These are phyloP conservation scores for Crotophaga sulcirostris DNA, from an alignment of 2,113 vertebrate genomes.

Conservation along the genomic window DNA sequence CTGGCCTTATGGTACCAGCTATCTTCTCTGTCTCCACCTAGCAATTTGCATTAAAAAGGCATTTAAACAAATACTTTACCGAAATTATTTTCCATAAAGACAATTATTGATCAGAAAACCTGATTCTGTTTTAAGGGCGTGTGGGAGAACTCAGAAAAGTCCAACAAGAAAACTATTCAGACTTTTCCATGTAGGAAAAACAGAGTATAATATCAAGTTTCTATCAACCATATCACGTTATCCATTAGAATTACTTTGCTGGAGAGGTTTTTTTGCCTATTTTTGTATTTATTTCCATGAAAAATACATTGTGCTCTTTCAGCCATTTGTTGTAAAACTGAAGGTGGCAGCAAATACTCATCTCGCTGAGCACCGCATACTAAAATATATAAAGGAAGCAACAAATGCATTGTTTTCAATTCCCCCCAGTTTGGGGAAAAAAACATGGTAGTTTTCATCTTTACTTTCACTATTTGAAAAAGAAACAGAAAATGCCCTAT, in stretches of 20 bases:
- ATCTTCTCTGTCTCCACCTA: not conserved
- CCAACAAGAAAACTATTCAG: not conserved
- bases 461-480: not conserved
- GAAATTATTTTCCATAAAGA: not conserved
- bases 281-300: not conserved
- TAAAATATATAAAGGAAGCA: not conserved
- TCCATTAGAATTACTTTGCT: not conserved
- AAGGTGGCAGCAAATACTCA: constrained; percentile 59
- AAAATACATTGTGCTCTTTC: not conserved
- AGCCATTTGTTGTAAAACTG: not conserved
- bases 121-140: not conserved
- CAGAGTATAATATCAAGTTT: not conserved
- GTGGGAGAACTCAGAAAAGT: not conserved
- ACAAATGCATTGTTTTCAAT: not conserved
- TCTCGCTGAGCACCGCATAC: not conserved
- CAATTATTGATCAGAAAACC: not conserved
- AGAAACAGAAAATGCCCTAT: not conserved
- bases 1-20: not conserved
- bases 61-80: not conserved
- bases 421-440: not conserved
- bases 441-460: not conserved
- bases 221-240: not conserved
- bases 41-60: not conserved
- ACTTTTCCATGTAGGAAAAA: not conserved
- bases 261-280: not conserved